Percentiles rank a stretch among this genome's conserved stretches.
Evolutionary conservation across 2,113 vertebrate genomes (phyloP).

Genomic region (Halcyon malimbica): DNA sequence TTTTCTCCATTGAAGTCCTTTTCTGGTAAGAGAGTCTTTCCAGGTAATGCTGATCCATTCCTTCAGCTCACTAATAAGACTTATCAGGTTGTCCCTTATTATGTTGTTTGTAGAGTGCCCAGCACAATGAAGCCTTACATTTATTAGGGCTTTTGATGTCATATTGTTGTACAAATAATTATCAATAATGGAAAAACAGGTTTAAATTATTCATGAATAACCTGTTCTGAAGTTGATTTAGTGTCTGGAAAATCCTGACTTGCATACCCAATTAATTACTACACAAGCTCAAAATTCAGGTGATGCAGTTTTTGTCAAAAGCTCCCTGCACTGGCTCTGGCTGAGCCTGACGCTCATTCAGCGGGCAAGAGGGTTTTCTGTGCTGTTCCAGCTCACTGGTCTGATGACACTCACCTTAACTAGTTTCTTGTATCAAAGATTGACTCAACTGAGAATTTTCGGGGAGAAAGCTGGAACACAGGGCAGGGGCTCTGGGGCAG

Average conservation of each 20-base stretch:
- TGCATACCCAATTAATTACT: conserved; percentile 43
- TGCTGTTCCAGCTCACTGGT: conserved; percentile 35
- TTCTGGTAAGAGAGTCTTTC: not conserved
- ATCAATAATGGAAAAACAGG: conserved; percentile 45
- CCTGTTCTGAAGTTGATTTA: conserved; percentile 31
- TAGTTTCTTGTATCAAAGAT: conserved; percentile 57
- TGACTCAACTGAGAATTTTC: conserved; percentile 38
- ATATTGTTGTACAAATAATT: conserved; percentile 46
- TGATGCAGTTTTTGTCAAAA: not conserved
- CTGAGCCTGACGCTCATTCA: conserved; percentile 10
- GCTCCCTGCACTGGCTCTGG: not conserved
- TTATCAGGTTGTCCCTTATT: not conserved
- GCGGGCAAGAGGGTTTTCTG: conserved; percentile 33
- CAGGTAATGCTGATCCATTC: conserved; percentile 1
- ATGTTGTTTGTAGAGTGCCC: not conserved
- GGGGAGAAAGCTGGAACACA: not conserved
- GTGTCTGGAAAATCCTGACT: not conserved
- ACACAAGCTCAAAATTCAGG: not conserved
- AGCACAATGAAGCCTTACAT: conserved; percentile 14
- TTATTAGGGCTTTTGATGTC: conserved; percentile 12
- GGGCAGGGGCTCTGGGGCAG: not conserved
- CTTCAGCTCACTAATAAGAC: not conserved
- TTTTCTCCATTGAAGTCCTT: not conserved
- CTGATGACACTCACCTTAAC: conserved; percentile 39
- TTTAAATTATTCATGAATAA: conserved; percentile 52